phyloP scores from a whole-genome alignment of 2,113 vertebrate genomes.

The Andinoacara biseriatus region DNA sequence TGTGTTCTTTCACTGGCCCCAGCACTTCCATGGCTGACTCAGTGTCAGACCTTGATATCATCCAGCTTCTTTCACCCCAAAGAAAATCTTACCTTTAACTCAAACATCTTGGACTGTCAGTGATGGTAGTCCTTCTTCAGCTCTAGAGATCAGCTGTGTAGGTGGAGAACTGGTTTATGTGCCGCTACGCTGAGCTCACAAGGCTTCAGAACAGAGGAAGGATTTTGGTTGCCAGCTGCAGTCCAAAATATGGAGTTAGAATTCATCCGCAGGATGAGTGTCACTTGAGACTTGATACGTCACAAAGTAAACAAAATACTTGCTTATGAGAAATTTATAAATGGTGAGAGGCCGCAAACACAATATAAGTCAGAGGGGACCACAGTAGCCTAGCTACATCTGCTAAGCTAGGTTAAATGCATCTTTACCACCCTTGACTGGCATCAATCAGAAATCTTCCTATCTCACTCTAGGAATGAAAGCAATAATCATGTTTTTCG shows the following conservation, averaged over 20 bases:
- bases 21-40: neutral
- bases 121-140: neutral
- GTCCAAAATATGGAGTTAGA: neutral
- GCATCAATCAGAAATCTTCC: neutral
- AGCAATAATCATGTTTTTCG: neutral
- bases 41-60: neutral
- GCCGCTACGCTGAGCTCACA: neutral
- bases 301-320: neutral
- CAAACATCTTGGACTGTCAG: neutral
- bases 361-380: neutral
- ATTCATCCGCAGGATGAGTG: rapidly evolving
- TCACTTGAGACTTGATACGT: neutral
- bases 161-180: neutral
- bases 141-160: neutral
- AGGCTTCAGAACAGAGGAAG: neutral
- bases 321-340: neutral
- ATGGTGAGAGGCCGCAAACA: too few species aligned
- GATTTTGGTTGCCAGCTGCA: neutral
- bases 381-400: neutral
- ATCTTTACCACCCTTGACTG: neutral
- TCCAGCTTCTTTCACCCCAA: neutral
- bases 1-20: too few species aligned
- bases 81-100: neutral
- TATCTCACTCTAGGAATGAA: neutral
- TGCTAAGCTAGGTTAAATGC: neutral